Conservation (phyloP, 1,140 invertebrate genomes). For the Magallana ariakensis region DNA sequence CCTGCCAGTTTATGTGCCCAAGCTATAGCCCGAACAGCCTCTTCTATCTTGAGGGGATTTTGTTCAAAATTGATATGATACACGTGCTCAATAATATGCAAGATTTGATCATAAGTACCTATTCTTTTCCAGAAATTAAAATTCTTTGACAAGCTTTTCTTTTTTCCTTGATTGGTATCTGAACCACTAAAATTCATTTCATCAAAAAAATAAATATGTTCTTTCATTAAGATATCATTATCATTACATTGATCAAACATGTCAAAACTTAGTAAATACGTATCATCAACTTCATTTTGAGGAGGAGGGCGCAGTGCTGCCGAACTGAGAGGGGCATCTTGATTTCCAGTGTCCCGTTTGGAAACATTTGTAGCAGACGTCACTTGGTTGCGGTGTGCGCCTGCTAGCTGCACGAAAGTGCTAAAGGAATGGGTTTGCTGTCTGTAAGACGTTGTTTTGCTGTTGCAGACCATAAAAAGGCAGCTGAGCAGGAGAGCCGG, state of each 20-base stretch:
- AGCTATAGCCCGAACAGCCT: too few species aligned
- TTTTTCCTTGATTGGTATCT: not conserved
- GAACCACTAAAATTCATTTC: not conserved
- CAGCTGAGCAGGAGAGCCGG: not conserved
- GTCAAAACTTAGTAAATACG: not conserved
- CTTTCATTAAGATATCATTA: not conserved
- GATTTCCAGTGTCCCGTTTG: not conserved
- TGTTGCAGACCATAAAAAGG: not conserved
- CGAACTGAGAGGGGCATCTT: not conserved
- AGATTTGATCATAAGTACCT: conserved; percentile 22
- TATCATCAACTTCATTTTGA: not conserved
- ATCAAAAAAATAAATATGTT: not conserved
- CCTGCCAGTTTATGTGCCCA: too few species aligned
- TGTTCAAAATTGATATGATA: conserved; percentile 36
- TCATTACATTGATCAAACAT: not conserved
- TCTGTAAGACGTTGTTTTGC: too few species aligned
- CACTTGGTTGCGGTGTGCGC: not conserved
- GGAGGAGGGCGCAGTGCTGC: not conserved
- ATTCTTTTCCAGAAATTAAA: conserved; percentile 25
- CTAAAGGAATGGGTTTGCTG: too few species aligned
- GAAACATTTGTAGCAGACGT: conserved; percentile 3
- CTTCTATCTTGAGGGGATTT: not conserved
- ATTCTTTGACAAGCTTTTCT: not conserved
- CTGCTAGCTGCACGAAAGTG: not conserved
- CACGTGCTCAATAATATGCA: conserved; percentile 27